Percentiles rank a stretch among this genome's conserved stretches.
These are phyloP conservation scores for Fregata magnificens DNA, from an alignment of 2,113 vertebrate species.

Conservation along the genomic window DNA sequence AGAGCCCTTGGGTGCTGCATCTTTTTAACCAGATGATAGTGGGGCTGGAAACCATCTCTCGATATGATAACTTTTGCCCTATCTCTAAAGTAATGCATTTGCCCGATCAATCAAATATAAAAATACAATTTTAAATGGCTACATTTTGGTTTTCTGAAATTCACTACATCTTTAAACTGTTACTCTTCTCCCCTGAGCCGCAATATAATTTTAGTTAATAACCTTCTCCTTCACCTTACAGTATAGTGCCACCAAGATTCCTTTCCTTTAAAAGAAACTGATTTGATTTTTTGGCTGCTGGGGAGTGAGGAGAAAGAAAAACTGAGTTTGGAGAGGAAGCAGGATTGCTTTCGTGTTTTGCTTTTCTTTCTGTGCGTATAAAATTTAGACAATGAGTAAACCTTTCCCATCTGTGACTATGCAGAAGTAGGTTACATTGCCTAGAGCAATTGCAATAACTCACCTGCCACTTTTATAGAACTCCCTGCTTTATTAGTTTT, in stretches of 20 bases:
- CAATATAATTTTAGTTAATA: not conserved
- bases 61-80: not conserved
- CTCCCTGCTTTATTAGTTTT: conserved; percentile 31
- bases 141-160: not conserved
- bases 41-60: not conserved
- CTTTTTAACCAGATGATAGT: not conserved
- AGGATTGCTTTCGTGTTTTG: not conserved
- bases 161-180: not conserved
- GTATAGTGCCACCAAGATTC: not conserved
- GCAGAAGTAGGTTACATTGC: conserved; percentile 40
- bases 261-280: not conserved
- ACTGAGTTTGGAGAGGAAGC: not conserved
- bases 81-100: conserved; percentile 48
- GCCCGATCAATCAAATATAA: conserved; percentile 2
- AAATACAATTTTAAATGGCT: not conserved
- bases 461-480: not conserved
- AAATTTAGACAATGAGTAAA: not conserved
- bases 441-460: not conserved
- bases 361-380: not conserved
- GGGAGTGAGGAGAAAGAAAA: not conserved
- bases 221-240: not conserved
- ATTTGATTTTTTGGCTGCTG: not conserved
- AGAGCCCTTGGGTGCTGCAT: not conserved
- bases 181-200: not conserved
- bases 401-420: not conserved